These are phyloP conservation scores for Oceanodroma leucorhoa DNA, from an alignment of 2,797 vertebrate genomes.

Conservation along the genomic window DNA sequence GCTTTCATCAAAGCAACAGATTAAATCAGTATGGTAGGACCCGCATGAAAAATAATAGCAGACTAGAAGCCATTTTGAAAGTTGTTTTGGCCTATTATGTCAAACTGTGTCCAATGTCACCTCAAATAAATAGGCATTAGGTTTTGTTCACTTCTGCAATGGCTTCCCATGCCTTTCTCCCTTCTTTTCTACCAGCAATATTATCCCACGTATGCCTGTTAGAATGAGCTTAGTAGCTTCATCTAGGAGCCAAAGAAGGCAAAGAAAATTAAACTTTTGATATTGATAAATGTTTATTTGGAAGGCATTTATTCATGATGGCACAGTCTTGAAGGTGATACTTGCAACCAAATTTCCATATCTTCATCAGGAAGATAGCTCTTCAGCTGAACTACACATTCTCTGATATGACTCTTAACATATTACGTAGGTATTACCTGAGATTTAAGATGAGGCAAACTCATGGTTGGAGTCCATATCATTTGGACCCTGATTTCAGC, in stretches of 20 bases:
- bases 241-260: background rate
- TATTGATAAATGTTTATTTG: background rate
- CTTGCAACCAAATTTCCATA: background rate
- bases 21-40: background rate
- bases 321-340: background rate
- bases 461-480: background rate
- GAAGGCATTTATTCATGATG: background rate
- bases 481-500: background rate
- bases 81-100: background rate
- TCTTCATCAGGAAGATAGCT: background rate
- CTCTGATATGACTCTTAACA: background rate
- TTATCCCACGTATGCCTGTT: background rate
- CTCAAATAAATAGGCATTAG: background rate
- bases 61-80: background rate
- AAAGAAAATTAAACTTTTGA: background rate
- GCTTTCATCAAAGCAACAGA: background rate
- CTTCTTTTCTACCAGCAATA: background rate
- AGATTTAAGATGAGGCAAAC: background rate
- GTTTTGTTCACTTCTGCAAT: background rate
- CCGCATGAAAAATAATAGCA: background rate
- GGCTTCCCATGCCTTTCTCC: background rate
- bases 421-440: background rate
- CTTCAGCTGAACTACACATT: background rate
- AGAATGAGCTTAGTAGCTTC: background rate
- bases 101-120: background rate